Evolutionary conservation across 1,140 invertebrate genomes (phyloP), one percentile per base, ranked within the genome.

Genomic region (Pectinophora gossypiella): DNA sequence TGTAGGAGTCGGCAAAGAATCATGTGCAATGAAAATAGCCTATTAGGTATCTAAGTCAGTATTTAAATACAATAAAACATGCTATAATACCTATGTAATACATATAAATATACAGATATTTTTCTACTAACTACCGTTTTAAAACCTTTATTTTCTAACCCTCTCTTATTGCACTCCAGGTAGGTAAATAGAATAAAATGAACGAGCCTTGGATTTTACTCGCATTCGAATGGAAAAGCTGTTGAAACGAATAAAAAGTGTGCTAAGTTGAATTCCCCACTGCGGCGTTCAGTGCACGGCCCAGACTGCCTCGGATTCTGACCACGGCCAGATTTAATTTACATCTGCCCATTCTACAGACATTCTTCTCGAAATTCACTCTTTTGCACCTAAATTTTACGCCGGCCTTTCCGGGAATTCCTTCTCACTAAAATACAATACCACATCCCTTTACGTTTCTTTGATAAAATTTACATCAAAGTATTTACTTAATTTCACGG

Each of bases 321-420:
- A 70, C 64, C 64, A 54, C 59, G 58, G 64, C 54, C 60, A 62
- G 66, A 71, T 74, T 72, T 69, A 69, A 74, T 74, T 74, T 69
- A 69, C 64, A 72, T 67, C 47, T 47, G 19, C 38, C 43, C 49
- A 32, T 57, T 21, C 50, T 32, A 38, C 12, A 32, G 45, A 56
- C 47, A 32, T 32, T 32, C 27, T 32, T 32, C 27, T 32, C 27
- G 27, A 32, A 32, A 32, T 32, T 32, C n/a, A n/a, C 27, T 32
- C 27, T 23, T 23, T 23, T 10, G 10, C 4, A 23, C 22, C 22
- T 23, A 23, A 23, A 23, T 23, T 23, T 23, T 23, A 23, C 10
- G 4, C 10, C 22, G 22, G 22, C 10, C 22, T 4, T 23, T 23
- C 10, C 22, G 22, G n/a, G 4, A 23, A 23, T 23, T 23, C 22